Percentiles rank a stretch among this genome's conserved stretches.
Evolutionary conservation across 2,888 invertebrate species (phyloP).

Genomic region (Hanleya hanleyi): DNA sequence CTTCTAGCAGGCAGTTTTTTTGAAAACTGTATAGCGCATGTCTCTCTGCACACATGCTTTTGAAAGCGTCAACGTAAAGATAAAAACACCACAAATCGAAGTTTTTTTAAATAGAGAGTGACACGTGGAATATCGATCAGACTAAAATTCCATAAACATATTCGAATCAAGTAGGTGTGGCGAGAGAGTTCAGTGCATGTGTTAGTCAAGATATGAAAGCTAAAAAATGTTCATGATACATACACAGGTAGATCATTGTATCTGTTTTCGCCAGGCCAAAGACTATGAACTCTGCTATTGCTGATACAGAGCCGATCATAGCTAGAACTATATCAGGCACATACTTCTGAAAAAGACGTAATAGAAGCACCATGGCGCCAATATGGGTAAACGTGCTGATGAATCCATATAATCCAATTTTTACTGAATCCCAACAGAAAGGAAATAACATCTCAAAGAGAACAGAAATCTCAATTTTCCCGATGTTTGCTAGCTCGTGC

Average conservation of each 20-base stretch:
- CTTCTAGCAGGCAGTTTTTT: too few relatives aligned
- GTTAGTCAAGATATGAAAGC: too few relatives aligned
- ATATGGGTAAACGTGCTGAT: slow-evolving; percentile 22
- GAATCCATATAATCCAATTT: slow-evolving; percentile 36
- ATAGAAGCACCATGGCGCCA: neutral
- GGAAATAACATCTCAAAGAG: slow-evolving; percentile 39
- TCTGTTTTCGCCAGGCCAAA: neutral
- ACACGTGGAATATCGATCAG: too few relatives aligned
- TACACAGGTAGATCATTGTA: neutral
- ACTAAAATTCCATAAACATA: too few relatives aligned
- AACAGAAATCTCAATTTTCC: slow-evolving; percentile 30
- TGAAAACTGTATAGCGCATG: too few relatives aligned
- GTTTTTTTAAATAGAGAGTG: too few relatives aligned
- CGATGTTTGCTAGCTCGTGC: slow-evolving; percentile 27
- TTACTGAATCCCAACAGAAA: slow-evolving; percentile 46
- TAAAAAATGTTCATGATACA: neutral
- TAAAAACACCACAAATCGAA: too few relatives aligned
- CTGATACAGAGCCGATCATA: neutral
- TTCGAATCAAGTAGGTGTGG: too few relatives aligned
- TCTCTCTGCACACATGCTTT: too few relatives aligned
- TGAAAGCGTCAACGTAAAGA: too few relatives aligned
- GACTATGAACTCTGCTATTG: neutral
- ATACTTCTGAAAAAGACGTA: neutral
- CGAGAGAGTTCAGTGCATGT: too few relatives aligned
- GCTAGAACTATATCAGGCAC: neutral